A percentile compares a stretch with the other conserved stretches of the same genome.
Evolutionary conservation across 2,113 vertebrate genomes (phyloP).

Genomic region (Oenanthe melanoleuca): DNA sequence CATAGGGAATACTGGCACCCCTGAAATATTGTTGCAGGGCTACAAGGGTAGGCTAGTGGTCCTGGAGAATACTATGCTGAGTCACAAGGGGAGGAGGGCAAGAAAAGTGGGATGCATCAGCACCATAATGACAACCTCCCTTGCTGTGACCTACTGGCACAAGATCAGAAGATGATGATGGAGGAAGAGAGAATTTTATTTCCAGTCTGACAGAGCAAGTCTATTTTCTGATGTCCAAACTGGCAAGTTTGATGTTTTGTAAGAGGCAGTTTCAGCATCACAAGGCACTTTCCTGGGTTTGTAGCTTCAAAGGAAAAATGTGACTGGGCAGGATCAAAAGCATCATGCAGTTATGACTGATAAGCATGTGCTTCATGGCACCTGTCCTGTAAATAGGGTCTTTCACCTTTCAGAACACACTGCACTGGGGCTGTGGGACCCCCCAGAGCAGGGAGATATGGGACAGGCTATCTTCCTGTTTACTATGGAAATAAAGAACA

Average conservation of each 20-base stretch:
- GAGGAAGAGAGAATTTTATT: constrained; percentile 2
- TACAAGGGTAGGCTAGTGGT: not conserved
- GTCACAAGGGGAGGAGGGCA: not conserved
- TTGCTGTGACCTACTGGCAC: not conserved
- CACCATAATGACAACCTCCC: not conserved
- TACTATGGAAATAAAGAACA: not conserved
- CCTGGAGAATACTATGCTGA: not conserved
- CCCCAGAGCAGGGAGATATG: not conserved
- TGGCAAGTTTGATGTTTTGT: not conserved
- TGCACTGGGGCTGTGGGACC: not conserved
- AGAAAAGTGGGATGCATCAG: not conserved
- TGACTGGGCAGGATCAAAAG: constrained; percentile 17
- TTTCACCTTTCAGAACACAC: not conserved
- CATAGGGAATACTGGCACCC: not conserved
- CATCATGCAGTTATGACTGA: not conserved
- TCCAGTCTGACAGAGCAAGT: not conserved
- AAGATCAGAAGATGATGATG: not conserved
- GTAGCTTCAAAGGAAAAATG: constrained; percentile 26
- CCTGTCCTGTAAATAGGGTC: not conserved
- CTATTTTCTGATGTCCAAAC: not conserved
- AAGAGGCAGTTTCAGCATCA: not conserved
- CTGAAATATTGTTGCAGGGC: not conserved
- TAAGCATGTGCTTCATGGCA: not conserved
- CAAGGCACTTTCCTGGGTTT: not conserved
- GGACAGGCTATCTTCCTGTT: not conserved